Conservation (phyloP, 2,888 invertebrate genomes). For the Mythimna vitellina region DNA sequence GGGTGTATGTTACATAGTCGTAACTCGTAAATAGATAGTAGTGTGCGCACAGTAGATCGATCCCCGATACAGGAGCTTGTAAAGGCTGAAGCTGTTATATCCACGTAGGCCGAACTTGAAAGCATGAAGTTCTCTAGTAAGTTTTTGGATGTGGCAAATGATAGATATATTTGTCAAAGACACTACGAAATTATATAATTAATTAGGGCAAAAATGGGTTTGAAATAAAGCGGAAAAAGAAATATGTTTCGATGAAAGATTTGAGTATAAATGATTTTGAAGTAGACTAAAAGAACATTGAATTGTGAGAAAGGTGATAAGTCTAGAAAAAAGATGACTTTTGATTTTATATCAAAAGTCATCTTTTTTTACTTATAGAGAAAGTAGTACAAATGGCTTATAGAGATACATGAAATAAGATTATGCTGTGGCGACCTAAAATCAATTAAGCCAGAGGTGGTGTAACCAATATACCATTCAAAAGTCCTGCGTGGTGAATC, state of each 20-base stretch:
- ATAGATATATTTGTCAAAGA: neutral
- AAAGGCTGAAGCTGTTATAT: slow-evolving; percentile 63
- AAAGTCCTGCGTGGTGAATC: too few relatives aligned
- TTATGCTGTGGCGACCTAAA: neutral
- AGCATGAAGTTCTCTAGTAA: neutral
- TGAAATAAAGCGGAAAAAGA: too few relatives aligned
- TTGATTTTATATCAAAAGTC: too few relatives aligned
- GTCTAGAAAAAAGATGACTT: neutral
- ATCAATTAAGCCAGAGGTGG: neutral
- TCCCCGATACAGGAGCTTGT: slow-evolving; percentile 61
- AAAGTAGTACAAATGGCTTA: too few relatives aligned
- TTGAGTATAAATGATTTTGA: neutral
- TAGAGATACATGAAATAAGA: neutral
- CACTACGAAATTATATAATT: too few relatives aligned
- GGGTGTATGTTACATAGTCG: slow-evolving; percentile 43
- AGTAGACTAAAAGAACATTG: neutral
- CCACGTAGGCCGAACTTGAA: slow-evolving; percentile 40
- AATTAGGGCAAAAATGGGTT: too few relatives aligned
- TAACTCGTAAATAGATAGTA: slow-evolving; percentile 57
- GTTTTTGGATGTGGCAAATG: slow-evolving; percentile 28
- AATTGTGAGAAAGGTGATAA: neutral
- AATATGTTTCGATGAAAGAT: too few relatives aligned
- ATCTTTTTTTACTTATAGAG: too few relatives aligned
- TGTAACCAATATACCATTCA: neutral
- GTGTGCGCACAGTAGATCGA: slow-evolving; percentile 56